Evolutionary conservation across 2,888 invertebrate genomes (phyloP), one percentile per base, ranked within the genome.

Genomic region (Rhamphomyia laevipes): DNA sequence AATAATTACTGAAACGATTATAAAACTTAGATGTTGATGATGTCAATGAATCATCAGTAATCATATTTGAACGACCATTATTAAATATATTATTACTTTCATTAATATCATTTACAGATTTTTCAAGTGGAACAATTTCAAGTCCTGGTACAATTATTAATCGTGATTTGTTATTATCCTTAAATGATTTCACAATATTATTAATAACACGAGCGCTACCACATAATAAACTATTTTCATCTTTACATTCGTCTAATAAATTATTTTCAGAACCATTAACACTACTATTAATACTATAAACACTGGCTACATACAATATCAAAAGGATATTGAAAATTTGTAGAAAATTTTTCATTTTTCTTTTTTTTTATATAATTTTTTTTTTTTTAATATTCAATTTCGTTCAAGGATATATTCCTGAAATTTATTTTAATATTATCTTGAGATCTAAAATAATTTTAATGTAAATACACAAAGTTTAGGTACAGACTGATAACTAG

Each of bases 101-200:
- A 6, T 16, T 18, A 4, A n/a, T 9, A 9, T 15, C n/a, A 10
- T 2, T 13, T n/a, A n/a, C n/a, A 51, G 79, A 58, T 60, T 40
- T 52, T 52, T 18, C 37, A 38, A 48, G 56, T 10, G 62, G 61
- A 6, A 69, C 64, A 52, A 70, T 65, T 57, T 70, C 68, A 12
- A 70, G 52, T 33, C 70, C 70, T 16, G 63, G 65, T 47, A 68
- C 55, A 35, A 70, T 58, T 3, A 65, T 61, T 50, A 69, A 37
- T 5, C 68, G 66, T 41, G 61, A 59, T 7, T 61, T n/a, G n/a
- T n/a, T 59, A 11, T 55, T 59, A 40, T 57, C 61, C 52, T 74
- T 74, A 37, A 81, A 59, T 55, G 77, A 77, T 48, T 76, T 70
- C 42, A 80, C 69, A 30, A 76, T 70, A 55, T 69, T 72, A 17